Conservation (phyloP, 2,797 vertebrate genomes). For the Emys orbicularis region DNA sequence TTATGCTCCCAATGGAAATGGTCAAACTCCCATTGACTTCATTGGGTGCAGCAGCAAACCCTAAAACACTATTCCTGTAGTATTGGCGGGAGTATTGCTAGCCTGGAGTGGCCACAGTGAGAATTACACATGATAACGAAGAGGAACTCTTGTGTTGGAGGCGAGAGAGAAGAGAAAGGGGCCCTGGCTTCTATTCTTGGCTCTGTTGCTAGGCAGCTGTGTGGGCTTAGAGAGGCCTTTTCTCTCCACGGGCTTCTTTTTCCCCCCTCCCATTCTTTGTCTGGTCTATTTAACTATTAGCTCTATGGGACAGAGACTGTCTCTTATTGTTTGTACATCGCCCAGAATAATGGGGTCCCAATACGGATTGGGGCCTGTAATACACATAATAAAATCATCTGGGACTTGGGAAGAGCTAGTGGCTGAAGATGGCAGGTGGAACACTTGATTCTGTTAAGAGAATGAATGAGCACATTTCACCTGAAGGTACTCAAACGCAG, state of each 20-base stretch:
- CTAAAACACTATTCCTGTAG: neutral
- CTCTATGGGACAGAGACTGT: neutral
- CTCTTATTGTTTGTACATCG: neutral
- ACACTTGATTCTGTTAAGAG: neutral
- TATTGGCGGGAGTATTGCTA: neutral
- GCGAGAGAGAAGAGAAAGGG: neutral
- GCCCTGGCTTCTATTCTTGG: neutral
- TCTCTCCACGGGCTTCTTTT: neutral
- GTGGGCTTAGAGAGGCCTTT: neutral
- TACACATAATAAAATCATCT: neutral
- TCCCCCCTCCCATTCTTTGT: neutral
- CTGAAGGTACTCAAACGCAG: no score
- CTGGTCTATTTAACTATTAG: neutral
- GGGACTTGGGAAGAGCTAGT: rapidly evolving
- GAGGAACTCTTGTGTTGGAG: neutral
- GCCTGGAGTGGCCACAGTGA: neutral
- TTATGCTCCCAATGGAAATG: neutral
- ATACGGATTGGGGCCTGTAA: neutral
- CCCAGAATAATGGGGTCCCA: neutral
- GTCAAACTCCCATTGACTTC: neutral
- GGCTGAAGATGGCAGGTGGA: neutral
- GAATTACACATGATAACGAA: neutral
- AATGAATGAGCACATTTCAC: rapidly evolving
- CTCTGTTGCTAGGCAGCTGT: neutral
- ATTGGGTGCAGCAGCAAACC: neutral